phyloP scores from a whole-genome alignment of 2,888 invertebrate genomes.

The Drosophila multiciliata region DNA sequence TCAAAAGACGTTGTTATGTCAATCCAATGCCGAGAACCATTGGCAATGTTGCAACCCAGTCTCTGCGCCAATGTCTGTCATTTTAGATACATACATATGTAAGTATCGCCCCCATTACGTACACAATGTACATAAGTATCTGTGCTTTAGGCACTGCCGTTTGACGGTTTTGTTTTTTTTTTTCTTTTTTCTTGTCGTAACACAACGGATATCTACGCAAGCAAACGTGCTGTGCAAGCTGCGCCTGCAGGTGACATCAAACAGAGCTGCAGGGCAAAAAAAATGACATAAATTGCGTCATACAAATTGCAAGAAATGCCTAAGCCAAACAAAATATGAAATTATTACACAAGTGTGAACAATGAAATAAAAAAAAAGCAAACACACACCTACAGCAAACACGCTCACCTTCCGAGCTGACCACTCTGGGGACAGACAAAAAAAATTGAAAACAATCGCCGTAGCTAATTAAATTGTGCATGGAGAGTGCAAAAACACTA shows the following conservation, averaged over 20 bases:
- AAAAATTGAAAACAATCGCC: slow-evolving; percentile 30
- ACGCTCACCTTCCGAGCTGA: slow-evolving; percentile 43
- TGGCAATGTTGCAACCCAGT: slow-evolving; percentile 8
- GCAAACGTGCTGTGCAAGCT: slow-evolving; percentile 34
- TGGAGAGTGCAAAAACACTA: slow-evolving; percentile 18
- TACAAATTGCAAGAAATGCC: slow-evolving; percentile 8
- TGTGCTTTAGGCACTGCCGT: not conserved
- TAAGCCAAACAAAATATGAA: slow-evolving; percentile 3
- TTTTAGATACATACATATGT: not conserved
- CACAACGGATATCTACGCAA: slow-evolving; percentile 22
- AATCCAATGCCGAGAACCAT: slow-evolving; percentile 14
- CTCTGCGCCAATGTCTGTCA: not conserved
- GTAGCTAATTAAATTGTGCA: slow-evolving; percentile 29
- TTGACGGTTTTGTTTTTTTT: slow-evolving; percentile 26
- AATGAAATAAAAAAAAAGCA: not conserved
- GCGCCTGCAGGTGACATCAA: slow-evolving; percentile 44
- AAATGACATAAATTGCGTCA: slow-evolving; percentile 23
- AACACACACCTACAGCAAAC: slow-evolving; percentile 17
- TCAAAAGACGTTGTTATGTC: slow-evolving; percentile 28
- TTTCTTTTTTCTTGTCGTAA: slow-evolving; percentile 2
- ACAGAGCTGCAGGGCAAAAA: not conserved
- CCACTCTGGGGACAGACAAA: slow-evolving; percentile 11
- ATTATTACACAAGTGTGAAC: slow-evolving; percentile 27
- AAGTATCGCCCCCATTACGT: slow-evolving; percentile 1
- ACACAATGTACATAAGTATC: not conserved